Percentiles rank a stretch among this genome's conserved stretches.
These are phyloP conservation scores for Adoxophyes honmai DNA, from an alignment of 1,140 invertebrate species.

Conservation along the genomic window DNA sequence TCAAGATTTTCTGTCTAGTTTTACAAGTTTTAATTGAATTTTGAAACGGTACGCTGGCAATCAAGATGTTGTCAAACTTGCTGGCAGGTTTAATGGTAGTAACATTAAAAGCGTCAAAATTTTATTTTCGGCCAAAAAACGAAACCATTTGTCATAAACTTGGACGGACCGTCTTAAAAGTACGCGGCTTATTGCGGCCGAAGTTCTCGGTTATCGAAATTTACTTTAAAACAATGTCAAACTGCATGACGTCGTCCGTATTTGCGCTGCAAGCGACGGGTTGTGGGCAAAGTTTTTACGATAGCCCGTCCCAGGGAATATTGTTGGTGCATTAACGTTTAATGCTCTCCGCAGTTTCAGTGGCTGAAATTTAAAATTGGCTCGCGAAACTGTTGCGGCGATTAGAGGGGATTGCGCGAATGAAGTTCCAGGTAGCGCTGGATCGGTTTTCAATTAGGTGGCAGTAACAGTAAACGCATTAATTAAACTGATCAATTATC, in stretches of 20 bases:
- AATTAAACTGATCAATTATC: neutral
- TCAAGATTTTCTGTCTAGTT: no score
- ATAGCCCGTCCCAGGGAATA: constrained; percentile 50
- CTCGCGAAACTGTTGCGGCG: constrained; percentile 29
- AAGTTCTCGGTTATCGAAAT: constrained; percentile 66
- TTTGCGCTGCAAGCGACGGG: constrained; percentile 39
- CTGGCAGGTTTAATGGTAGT: neutral
- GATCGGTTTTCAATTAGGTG: neutral
- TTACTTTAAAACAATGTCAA: constrained; percentile 62
- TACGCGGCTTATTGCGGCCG: constrained; percentile 19
- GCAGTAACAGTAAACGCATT: neutral
- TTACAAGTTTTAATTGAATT: no score
- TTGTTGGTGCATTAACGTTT: constrained; percentile 70
- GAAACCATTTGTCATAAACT: no score
- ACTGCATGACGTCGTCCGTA: constrained; percentile 49
- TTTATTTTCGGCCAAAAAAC: neutral
- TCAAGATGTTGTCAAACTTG: neutral
- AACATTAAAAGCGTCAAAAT: constrained; percentile 25
- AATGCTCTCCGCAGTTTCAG: constrained; percentile 38
- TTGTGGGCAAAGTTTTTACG: constrained; percentile 67
- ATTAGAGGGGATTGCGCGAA: constrained; percentile 26
- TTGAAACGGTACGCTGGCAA: constrained; percentile 16
- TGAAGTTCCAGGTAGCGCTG: constrained; percentile 13
- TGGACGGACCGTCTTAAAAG: neutral
- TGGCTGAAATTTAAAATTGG: constrained; percentile 38